Evolutionary conservation across 2,888 invertebrate genomes (phyloP).

Genomic region (Julus scanicus): DNA sequence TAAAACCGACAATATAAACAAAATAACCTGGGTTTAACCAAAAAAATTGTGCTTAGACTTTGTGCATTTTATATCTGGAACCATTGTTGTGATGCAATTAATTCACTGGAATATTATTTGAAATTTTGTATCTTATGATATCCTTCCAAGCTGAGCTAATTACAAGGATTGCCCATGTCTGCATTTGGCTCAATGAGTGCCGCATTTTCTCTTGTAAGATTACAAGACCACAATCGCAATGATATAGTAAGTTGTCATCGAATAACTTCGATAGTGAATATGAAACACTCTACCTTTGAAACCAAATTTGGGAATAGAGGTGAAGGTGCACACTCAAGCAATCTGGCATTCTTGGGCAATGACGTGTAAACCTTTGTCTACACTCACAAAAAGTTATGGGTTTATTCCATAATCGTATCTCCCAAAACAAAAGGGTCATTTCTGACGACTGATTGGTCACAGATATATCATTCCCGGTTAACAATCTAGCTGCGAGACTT

Average conservation of each 20-base stretch:
- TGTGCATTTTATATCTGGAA: conserved; percentile 6
- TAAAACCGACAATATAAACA: not conserved
- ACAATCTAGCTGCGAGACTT: no score
- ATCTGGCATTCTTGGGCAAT: no score
- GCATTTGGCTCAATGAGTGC: conserved; percentile 2
- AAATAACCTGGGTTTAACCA: not conserved
- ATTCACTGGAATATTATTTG: not conserved
- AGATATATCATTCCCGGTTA: no score
- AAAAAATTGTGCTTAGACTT: not conserved
- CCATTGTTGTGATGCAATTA: not conserved
- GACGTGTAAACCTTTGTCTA: no score
- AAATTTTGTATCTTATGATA: not conserved
- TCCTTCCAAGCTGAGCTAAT: not conserved
- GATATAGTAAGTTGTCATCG: not conserved
- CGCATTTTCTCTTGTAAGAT: not conserved
- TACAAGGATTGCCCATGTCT: conserved; percentile 4
- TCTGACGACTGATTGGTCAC: no score
- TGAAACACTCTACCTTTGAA: no score
- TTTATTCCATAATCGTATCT: no score
- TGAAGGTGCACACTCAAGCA: no score
- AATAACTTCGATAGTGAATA: no score
- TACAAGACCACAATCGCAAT: not conserved
- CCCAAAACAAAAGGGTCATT: no score
- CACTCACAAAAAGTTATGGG: no score
- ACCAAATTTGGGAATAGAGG: no score